Percentiles rank a stretch among this genome's conserved stretches.
Evolutionary conservation across 2,888 invertebrate genomes (phyloP).

Genomic region (Nycteola revayana): DNA sequence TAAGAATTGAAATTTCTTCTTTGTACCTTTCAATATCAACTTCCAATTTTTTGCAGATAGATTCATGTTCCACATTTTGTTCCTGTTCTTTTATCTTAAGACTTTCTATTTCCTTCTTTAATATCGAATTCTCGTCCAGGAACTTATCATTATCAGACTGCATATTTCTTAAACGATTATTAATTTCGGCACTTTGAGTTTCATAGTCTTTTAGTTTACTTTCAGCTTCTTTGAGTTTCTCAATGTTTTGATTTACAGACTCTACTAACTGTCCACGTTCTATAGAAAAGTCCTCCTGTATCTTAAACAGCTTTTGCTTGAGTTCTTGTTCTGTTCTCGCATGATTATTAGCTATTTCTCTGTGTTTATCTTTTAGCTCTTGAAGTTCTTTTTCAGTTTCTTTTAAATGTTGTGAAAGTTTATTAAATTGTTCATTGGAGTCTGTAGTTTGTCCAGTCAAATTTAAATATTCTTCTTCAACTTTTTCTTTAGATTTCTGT

Average conservation of each 20-base stretch:
- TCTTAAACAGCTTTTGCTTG: conserved; percentile 69
- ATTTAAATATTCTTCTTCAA: conserved; percentile 82
- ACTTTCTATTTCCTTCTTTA: conserved; percentile 66
- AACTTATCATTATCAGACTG: conserved; percentile 61
- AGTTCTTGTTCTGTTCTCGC: conserved; percentile 73
- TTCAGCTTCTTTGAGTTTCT: conserved; percentile 59
- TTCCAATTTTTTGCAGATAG: conserved; percentile 62
- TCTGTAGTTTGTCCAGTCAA: conserved; percentile 82
- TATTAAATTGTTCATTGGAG: conserved; percentile 81
- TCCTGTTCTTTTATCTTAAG: conserved; percentile 65
- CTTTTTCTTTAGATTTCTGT: conserved; percentile 78
- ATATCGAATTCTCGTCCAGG: conserved; percentile 65
- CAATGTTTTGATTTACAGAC: conserved; percentile 58
- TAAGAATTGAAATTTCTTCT: conserved; percentile 65
- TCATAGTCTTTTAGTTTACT: conserved; percentile 62
- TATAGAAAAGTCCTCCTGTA: conserved; percentile 64
- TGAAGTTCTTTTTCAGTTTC: conserved; percentile 82
- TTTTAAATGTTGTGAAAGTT: conserved; percentile 79
- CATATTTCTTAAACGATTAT: conserved; percentile 50
- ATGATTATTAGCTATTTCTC: conserved; percentile 65
- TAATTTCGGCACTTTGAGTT: conserved; percentile 43
- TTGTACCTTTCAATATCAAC: conserved; percentile 72
- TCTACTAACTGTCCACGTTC: conserved; percentile 62
- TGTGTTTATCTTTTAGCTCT: conserved; percentile 70
- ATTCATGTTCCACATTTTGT: conserved; percentile 56